Percentiles rank a stretch among this genome's conserved stretches.
phyloP scores from a whole-genome alignment of 2,797 vertebrate genomes.

The Neomorphus geoffroyi region DNA sequence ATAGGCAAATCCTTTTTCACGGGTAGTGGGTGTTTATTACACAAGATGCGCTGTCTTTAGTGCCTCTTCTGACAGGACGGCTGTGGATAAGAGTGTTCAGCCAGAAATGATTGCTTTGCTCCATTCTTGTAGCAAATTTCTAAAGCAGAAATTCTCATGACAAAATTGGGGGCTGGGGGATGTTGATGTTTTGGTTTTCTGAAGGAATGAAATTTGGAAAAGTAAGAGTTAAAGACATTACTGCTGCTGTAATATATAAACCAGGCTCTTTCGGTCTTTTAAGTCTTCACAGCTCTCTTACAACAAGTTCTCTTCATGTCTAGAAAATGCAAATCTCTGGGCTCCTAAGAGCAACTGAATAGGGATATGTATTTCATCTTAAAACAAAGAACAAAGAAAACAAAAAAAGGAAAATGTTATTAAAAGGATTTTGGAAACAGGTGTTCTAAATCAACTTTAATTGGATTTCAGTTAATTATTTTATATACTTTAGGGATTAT shows the following conservation, averaged over 20 bases:
- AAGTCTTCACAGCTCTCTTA: conserved; percentile 72
- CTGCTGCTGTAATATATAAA: conserved; percentile 27
- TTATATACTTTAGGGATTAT: conserved; percentile 75
- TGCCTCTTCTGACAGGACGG: neutral
- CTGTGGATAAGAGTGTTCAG: neutral
- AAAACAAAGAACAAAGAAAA: conserved; percentile 73
- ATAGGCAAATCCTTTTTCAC: neutral
- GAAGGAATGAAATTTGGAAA: conserved; percentile 11
- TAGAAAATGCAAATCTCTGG: conserved; percentile 74
- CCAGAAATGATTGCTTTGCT: neutral
- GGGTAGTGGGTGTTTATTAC: neutral
- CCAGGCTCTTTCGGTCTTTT: conserved; percentile 64
- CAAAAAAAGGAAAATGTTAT: conserved; percentile 74
- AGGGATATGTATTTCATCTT: conserved; percentile 78
- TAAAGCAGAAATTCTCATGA: neutral
- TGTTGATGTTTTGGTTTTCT: neutral
- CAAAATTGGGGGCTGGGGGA: neutral
- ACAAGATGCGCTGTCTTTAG: neutral
- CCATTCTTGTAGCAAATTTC: neutral
- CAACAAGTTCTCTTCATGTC: conserved; percentile 70
- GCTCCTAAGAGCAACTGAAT: conserved; percentile 70
- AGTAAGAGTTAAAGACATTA: conserved; percentile 62
- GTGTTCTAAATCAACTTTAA: conserved; percentile 81
- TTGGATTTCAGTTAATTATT: conserved; percentile 84
- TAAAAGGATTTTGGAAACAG: conserved; percentile 81